Base-by-base conservation (phyloP, 2,797 vertebrate species). In the Thripadectes ignobilis region DNA sequence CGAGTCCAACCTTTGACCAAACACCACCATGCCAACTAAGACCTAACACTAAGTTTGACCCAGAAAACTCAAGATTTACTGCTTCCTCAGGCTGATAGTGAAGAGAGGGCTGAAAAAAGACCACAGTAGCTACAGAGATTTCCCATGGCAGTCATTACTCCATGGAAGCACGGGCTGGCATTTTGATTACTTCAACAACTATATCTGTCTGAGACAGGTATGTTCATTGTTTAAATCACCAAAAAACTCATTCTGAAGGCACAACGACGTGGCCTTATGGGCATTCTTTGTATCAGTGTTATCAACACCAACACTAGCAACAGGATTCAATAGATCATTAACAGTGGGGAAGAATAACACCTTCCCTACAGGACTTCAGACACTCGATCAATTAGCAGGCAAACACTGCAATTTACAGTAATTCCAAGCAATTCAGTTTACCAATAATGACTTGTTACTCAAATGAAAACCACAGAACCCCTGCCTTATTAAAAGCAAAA, bases 401-500 rank as follows among this genome's bases (percentile, higher is more conserved):
- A 93, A 86, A 84, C 18, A 34, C 69, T 81, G 65, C 69, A 65
- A 80, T 95, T 96, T 95, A 85, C 91, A 94, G 82, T 83, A 78
- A 94, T 85, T 85, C 61, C n/a, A 85, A 78, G 77, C 75, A 90
- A 76, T 80, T 86, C 73, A 55, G 39, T 66, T 55, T 58, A 81
- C 46, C 61, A 94, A 36, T 86, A 93, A 84, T 83, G 84, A 72
- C 58, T 94, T 89, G 51, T 88, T 91, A 88, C 45, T 89, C 63
- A 39, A 48, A 86, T 74, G 68, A 93, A 95, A 95, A 89, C 45
- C 76, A 86, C 61, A 91, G 78, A 95, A 92, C 9, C 49, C 23
- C 32, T 87, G 76, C 19, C 67, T 92, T 93, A 82, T 95, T 97
- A 96, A 93, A 93, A 93, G 57, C 32, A 86, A 88, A 95, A 88